These are phyloP conservation scores for Rhagonycha fulva DNA, from an alignment of 2,888 invertebrate species.

Conservation along the genomic window DNA sequence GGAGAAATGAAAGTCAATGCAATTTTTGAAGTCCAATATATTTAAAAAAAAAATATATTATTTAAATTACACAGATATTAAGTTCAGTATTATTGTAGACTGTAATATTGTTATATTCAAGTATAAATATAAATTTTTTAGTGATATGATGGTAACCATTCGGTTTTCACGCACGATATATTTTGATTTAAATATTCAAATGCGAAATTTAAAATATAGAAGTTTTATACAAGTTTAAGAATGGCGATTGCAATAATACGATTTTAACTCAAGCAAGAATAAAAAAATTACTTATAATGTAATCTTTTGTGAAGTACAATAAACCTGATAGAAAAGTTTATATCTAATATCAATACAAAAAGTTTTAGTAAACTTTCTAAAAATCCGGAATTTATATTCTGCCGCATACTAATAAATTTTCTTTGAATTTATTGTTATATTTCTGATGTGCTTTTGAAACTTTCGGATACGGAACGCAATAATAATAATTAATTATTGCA, in stretches of 20 bases:
- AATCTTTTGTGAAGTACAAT: background rate
- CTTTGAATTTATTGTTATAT: background rate
- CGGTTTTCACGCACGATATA: background rate
- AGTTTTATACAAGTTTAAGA: background rate
- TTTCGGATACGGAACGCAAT: background rate
- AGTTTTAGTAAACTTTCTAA: background rate
- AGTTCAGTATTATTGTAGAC: background rate
- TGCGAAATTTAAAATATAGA: background rate
- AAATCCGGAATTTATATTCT: constrained; percentile 1
- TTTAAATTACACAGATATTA: background rate
- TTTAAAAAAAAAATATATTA: too few species aligned
- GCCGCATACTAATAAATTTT: background rate
- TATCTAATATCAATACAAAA: background rate
- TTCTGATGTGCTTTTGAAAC: background rate
- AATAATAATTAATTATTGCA: background rate
- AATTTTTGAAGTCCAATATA: background rate
- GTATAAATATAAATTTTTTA: background rate
- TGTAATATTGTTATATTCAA: background rate
- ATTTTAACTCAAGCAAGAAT: background rate
- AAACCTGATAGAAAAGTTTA: constrained; percentile 1
- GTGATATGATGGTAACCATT: background rate
- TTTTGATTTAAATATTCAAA: background rate
- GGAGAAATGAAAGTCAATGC: background rate
- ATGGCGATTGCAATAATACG: background rate
- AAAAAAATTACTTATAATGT: background rate